Percentiles rank a stretch among this genome's conserved stretches.
Conservation (phyloP, 1,140 invertebrate species). For the Mactra quadrangularis region DNA sequence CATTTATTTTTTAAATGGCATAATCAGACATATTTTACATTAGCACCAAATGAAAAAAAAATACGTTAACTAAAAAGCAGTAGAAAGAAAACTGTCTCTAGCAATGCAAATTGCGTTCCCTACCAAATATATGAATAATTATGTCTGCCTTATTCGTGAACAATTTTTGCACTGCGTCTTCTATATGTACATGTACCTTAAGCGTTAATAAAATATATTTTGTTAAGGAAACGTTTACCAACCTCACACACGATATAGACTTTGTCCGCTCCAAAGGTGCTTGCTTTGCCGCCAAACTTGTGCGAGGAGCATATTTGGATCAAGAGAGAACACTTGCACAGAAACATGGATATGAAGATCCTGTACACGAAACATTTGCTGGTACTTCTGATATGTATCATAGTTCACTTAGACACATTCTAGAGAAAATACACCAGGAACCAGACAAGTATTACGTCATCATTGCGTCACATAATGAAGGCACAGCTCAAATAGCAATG, state of each 20-base stretch:
- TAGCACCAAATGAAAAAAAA: too few species aligned
- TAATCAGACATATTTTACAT: too few species aligned
- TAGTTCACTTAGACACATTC: conserved; percentile 81
- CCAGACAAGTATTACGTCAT: conserved; percentile 93
- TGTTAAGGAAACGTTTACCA: conserved; percentile 89
- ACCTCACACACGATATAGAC: conserved; percentile 95
- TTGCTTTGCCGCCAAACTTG: conserved; percentile 98
- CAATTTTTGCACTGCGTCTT: too few species aligned
- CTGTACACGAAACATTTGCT: conserved; percentile 94
- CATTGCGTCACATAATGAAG: conserved; percentile 99
- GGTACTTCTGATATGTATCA: conserved; percentile 93
- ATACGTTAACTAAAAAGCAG: too few species aligned
- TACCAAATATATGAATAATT: too few species aligned
- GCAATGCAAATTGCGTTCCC: too few species aligned
- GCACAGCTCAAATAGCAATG: conserved; percentile 90
- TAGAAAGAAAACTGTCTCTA: too few species aligned
- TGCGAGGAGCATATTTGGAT: conserved; percentile 98
- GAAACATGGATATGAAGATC: conserved; percentile 94
- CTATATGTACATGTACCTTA: too few species aligned
- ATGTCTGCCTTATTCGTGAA: too few species aligned
- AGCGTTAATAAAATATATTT: not conserved
- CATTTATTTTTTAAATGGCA: too few species aligned
- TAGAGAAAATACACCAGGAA: conserved; percentile 67
- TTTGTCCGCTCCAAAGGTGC: conserved; percentile 97
- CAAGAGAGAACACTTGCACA: conserved; percentile 86